Base-by-base conservation (phyloP, 64 coral and sea anemone genomes). In the Actinia tenebrosa region DNA sequence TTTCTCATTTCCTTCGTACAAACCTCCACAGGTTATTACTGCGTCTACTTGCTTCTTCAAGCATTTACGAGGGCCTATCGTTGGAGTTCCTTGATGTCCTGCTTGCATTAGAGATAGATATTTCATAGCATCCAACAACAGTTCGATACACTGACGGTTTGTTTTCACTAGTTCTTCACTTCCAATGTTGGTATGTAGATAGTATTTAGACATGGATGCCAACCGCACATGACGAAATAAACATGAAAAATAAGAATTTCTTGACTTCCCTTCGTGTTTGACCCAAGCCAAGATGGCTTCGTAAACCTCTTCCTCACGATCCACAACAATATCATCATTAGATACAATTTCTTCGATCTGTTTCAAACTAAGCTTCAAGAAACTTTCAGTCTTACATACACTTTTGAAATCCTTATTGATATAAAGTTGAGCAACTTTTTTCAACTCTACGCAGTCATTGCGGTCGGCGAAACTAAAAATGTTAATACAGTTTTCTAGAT, bases 181-280 rank as follows among this genome's bases (percentile, higher is more conserved):
- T 27, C 69, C 26, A 75, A 75, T 25, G 6, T 75, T 75, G 7
- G 25, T 75, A 18, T 75, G 69, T 16, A 75, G 42, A 75, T 75
- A 75, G 42, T 75, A 75, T 15, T 75, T 75, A 3, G 69, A 75
- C 69, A 89, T 19, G 58, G 30, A 56, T 1, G 62, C 82, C 1
- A 89, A 64, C 16, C 88, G 88, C 8, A 84, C 82, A 17, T 89
- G 75, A 69, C 80, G 30, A 75, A 89, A 89, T 27, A 84, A 64
- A 53, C 62, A 7, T 52, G 30, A 5, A 56, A 83, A 84, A 71
- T 75, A 53, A 69, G 47, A 20, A 64, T 66, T 84, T 89, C 88
- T 58, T 77, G 80, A 27, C 13, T 64, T 84, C 19, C 80, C 30
- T 53, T 84, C 30, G 82, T 89, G 80, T 58, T 56, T 42, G 9